phyloP scores from a whole-genome alignment of 2,888 invertebrate species.

The Bibio marci region DNA sequence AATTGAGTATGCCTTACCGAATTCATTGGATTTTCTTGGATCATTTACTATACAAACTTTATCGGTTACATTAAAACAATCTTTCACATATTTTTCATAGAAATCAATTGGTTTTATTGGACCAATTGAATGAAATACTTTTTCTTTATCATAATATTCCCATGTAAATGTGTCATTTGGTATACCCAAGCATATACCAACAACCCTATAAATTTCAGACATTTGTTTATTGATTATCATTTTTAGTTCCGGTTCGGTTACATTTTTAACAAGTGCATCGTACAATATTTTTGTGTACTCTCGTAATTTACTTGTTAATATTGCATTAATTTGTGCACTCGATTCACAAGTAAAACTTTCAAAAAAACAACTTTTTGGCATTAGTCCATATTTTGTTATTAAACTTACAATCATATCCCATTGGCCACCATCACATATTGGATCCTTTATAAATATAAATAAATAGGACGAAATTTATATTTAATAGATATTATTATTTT shows the following conservation, averaged over 20 bases:
- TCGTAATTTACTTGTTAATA: conserved; percentile 70
- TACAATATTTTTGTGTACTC: conserved; percentile 63
- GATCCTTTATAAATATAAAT: conserved; percentile 37
- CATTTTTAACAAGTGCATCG: conserved; percentile 33
- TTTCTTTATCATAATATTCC: conserved; percentile 72
- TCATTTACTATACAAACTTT: conserved; percentile 82
- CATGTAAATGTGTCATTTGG: conserved; percentile 65
- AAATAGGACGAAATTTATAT: background rate
- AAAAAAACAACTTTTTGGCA: conserved; percentile 78
- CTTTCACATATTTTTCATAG: conserved; percentile 60
- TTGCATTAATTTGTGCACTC: conserved; percentile 55
- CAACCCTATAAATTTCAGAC: conserved; percentile 58
- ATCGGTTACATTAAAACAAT: conserved; percentile 61
- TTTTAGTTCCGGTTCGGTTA: conserved; percentile 42
- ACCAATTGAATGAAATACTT: conserved; percentile 55
- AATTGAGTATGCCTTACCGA: conserved; percentile 64
- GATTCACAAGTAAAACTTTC: conserved; percentile 65
- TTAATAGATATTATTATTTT: background rate
- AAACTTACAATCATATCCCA: conserved; percentile 87
- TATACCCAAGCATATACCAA: conserved; percentile 66
- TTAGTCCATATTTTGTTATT: conserved; percentile 69
- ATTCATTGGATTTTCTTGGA: conserved; percentile 63
- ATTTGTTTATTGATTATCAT: conserved; percentile 50
- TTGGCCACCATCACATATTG: conserved; percentile 75
- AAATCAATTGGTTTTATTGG: conserved; percentile 63